phyloP scores from a whole-genome alignment of 2,888 invertebrate genomes.

The Omphaloscelis lunosa region DNA sequence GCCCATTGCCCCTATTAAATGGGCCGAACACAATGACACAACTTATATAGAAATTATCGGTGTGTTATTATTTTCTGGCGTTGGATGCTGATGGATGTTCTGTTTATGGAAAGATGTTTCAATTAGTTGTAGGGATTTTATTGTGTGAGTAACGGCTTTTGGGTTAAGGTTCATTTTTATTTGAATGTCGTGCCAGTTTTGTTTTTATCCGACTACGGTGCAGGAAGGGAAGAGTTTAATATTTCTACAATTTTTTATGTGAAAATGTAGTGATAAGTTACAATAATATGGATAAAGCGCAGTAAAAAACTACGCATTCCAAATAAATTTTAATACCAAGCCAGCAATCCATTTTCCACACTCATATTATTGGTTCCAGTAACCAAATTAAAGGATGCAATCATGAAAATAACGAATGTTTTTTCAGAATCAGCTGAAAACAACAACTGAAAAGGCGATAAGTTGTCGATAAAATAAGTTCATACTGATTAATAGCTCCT shows the following conservation, averaged over 20 bases:
- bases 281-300: background rate
- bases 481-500: conserved; percentile 31
- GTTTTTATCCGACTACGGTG: background rate
- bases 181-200: background rate
- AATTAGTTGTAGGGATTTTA: conserved; percentile 31
- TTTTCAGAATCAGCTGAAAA: conserved; percentile 26
- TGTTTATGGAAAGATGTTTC: conserved; percentile 29
- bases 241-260: background rate
- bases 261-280: background rate
- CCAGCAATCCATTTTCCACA: background rate
- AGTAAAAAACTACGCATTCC: background rate
- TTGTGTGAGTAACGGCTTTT: background rate
- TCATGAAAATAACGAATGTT: background rate
- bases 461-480: conserved; percentile 32
- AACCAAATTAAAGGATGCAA: conserved; percentile 27
- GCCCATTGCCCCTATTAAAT: conserved; percentile 67
- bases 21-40: conserved; percentile 67
- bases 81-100: conserved; percentile 41
- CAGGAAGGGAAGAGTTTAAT: background rate
- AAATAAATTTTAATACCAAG: background rate
- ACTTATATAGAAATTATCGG: conserved; percentile 66
- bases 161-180: background rate
- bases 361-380: background rate
- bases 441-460: conserved; percentile 23
- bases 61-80: conserved; percentile 63